Base-by-base conservation (phyloP, 2,113 vertebrate genomes). In the Caranx melampygus region DNA sequence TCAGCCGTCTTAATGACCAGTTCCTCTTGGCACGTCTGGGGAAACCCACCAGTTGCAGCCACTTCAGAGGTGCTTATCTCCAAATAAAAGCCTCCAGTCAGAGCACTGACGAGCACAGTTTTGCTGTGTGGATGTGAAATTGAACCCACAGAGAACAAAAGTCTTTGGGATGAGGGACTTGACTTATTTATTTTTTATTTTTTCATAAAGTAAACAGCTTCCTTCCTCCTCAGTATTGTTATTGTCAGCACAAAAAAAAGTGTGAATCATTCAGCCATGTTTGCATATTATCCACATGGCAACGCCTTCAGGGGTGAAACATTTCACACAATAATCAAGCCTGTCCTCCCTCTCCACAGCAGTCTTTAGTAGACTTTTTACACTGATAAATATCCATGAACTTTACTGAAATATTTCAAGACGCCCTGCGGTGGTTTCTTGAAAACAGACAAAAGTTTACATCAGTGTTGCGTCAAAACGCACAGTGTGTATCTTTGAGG, bases 41-140 rank as follows among this genome's bases (percentile, higher is more conserved):
- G 78, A 79, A 75, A 68, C 34, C 55, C 62, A 72, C 34, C 60
- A 60, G 45, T 68, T 67, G 61, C 54, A 65, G 37, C 34, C 16
- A 60, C 62, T 72, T 40, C 37, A 69, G 65, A 71, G 7, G 34
- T 7, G 1, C 21, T 71, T 73, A 77, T 84, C 83, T 44, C 40
- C 54, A 68, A 77, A 74, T 33, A 73, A 79, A 79, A 55, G 26
- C 26, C 68, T 66, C 54, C 59, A 75, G 63, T 44, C 58, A 55
- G 69, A 75, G 59, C 55, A 55, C 18, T 2, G 5, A 55, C 16
- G 1, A 40, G 64, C n/a, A 60, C 35, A 58, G 51, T 59, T 76
- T 66, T 81, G 54, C 35, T 77, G 42, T 57, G n/a, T 57, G 10
- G 18, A 69, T 5, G 1, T 40, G 5, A 57, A 63, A 86, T 31